Conservation (phyloP, 1,140 invertebrate genomes). For the Helicoverpa zea region DNA sequence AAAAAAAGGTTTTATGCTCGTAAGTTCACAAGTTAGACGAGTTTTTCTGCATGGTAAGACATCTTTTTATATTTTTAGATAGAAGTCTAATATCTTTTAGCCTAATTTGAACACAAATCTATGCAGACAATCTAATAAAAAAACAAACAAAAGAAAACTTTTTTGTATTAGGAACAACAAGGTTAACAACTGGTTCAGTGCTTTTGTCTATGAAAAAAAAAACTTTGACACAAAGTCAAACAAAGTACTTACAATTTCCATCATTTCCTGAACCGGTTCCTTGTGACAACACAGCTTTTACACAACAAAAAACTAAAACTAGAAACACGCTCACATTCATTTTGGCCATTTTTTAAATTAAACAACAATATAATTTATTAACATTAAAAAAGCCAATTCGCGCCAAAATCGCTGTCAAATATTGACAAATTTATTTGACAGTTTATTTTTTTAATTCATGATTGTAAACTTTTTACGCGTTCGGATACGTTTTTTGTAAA, state of each 20-base stretch:
- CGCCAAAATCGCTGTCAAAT: slow-evolving; percentile 49
- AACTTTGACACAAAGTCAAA: neutral
- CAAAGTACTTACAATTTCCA: slow-evolving; percentile 71
- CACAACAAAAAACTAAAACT: slow-evolving; percentile 62
- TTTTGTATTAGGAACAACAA: slow-evolving; percentile 5
- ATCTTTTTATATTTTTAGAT: neutral
- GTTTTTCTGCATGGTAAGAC: too few relatives aligned
- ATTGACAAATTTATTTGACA: slow-evolving; percentile 2
- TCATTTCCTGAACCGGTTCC: slow-evolving; percentile 69
- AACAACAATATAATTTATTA: slow-evolving; percentile 11
- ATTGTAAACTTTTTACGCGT: neutral
- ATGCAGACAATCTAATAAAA: neutral
- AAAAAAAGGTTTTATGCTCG: too few relatives aligned
- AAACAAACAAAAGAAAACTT: neutral
- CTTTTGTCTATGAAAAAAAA: slow-evolving; percentile 5
- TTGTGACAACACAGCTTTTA: slow-evolving; percentile 65
- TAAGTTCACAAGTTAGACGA: too few relatives aligned
- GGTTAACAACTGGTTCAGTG: neutral
- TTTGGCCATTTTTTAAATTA: slow-evolving; percentile 45
- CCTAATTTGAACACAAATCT: neutral
- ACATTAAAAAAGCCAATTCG: slow-evolving; percentile 49
- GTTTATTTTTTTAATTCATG: slow-evolving; percentile 27
- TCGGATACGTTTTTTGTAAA: neutral
- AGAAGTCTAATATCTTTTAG: neutral
- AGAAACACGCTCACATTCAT: slow-evolving; percentile 64